A percentile compares a stretch with the other conserved stretches of the same genome.
These are phyloP conservation scores for Eristalis intricaria DNA, from an alignment of 2,888 invertebrate genomes.

Conservation along the genomic window DNA sequence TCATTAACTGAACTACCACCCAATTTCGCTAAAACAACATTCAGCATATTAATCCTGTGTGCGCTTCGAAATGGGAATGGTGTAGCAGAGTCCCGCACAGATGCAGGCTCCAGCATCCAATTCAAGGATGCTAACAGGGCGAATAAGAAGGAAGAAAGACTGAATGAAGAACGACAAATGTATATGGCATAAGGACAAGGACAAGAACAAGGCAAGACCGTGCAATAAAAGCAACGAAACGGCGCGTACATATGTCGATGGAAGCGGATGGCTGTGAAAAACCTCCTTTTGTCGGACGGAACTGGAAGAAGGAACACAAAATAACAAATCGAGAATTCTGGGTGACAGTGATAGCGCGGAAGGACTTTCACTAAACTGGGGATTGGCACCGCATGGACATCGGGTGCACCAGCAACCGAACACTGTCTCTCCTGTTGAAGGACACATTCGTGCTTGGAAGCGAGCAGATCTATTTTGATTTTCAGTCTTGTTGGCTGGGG, in stretches of 20 bases:
- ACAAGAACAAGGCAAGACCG: not conserved
- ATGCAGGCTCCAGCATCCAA: not conserved
- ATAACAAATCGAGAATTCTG: not conserved
- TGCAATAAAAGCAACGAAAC: not conserved
- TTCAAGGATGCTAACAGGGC: not conserved
- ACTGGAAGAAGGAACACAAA: not conserved
- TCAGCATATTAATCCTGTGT: slow-evolving; percentile 51
- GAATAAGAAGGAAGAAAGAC: not conserved
- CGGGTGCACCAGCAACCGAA: not conserved
- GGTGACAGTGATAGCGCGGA: not conserved
- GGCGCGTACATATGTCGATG: not conserved
- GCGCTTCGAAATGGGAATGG: slow-evolving; percentile 18
- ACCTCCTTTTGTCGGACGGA: not conserved
- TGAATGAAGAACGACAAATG: not conserved
- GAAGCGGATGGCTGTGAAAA: not conserved
- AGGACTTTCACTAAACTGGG: not conserved
- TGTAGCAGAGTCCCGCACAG: not conserved
- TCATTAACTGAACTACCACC: slow-evolving; percentile 35
- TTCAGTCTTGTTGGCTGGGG: not conserved
- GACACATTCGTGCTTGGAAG: not conserved
- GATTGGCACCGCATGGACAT: not conserved
- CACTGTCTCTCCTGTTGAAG: not conserved
- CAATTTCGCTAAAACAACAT: slow-evolving; percentile 44
- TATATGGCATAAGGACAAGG: not conserved
- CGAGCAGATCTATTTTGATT: not conserved